Percentiles rank a stretch among this genome's conserved stretches.
phyloP scores from a whole-genome alignment of 2,888 invertebrate genomes.

The Corythucha ciliata region DNA sequence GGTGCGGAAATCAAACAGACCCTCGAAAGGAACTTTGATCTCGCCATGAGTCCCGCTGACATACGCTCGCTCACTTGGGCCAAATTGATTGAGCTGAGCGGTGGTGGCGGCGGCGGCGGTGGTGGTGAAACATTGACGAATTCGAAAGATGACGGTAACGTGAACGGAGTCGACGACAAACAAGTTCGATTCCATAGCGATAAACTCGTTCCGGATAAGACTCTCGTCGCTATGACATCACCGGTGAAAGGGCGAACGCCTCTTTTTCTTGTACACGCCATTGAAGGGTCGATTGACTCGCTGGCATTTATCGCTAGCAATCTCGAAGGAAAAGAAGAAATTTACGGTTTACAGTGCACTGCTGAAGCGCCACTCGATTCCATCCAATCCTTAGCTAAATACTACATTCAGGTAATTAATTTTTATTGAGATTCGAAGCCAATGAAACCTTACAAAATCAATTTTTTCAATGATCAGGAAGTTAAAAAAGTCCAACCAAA shows the following conservation, averaged over 20 bases:
- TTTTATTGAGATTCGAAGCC: neutral
- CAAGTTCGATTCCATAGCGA: constrained; percentile 19
- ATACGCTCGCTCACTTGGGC: constrained; percentile 76
- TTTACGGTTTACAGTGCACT: constrained; percentile 86
- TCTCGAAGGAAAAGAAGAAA: constrained; percentile 58
- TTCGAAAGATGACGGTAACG: neutral
- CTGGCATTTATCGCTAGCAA: constrained; percentile 61
- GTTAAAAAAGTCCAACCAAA: constrained; percentile 64
- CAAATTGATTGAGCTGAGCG: constrained; percentile 46
- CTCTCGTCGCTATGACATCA: constrained; percentile 29
- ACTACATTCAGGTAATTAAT: constrained; percentile 49
- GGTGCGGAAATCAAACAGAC: constrained; percentile 98
- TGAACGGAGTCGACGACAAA: constrained; percentile 18
- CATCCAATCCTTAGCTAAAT: constrained; percentile 60
- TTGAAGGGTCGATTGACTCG: constrained; percentile 73
- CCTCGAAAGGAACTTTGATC: constrained; percentile 82
- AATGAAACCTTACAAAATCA: neutral
- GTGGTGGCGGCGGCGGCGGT: constrained; percentile 2
- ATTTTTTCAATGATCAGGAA: constrained; percentile 43
- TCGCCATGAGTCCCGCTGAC: constrained; percentile 83
- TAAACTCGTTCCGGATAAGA: constrained; percentile 27
- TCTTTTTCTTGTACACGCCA: constrained; percentile 62
- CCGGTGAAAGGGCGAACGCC: constrained; percentile 38
- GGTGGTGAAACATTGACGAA: neutral
- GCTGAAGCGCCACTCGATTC: constrained; percentile 61